Evolutionary conservation across 1,140 invertebrate species (phyloP).

Genomic region (Cheumatopsyche charites): DNA sequence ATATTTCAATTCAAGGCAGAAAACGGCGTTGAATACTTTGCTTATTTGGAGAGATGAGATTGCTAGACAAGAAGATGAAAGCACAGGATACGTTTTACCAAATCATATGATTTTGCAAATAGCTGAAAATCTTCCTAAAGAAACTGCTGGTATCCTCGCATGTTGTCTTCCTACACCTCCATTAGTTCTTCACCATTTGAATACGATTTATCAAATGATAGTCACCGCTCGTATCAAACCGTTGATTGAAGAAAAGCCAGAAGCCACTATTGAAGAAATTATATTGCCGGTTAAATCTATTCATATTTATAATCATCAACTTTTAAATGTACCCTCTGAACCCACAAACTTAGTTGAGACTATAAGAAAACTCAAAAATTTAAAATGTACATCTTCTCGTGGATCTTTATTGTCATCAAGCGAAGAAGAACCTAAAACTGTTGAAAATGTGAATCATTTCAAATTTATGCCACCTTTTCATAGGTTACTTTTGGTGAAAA

Average conservation of each 20-base stretch:
- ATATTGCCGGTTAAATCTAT: not conserved
- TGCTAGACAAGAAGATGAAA: constrained; percentile 91
- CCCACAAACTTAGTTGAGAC: not conserved
- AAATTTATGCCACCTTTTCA: constrained; percentile 11
- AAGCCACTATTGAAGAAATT: not conserved
- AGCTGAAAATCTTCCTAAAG: constrained; percentile 86
- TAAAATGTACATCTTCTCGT: not conserved
- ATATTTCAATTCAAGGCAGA: constrained; percentile 84
- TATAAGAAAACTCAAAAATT: not conserved
- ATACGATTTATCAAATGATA: constrained; percentile 52
- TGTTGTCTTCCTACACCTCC: constrained; percentile 94
- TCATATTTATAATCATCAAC: constrained; percentile 8
- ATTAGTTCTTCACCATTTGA: constrained; percentile 59
- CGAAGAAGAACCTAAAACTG: not conserved
- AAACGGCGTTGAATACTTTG: constrained; percentile 81
- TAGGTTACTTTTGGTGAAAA: constrained; percentile 6
- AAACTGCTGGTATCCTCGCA: constrained; percentile 91
- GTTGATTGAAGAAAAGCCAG: not conserved
- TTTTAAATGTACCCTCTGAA: not conserved
- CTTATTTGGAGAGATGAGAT: constrained; percentile 88
- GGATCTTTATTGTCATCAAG: not conserved
- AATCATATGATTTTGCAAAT: constrained; percentile 96
- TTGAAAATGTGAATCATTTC: not conserved
- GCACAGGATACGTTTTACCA: constrained; percentile 87
- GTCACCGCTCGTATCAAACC: constrained; percentile 47